These are phyloP conservation scores for Onchidella celtica DNA, from an alignment of 2,888 invertebrate genomes.

Conservation along the genomic window DNA sequence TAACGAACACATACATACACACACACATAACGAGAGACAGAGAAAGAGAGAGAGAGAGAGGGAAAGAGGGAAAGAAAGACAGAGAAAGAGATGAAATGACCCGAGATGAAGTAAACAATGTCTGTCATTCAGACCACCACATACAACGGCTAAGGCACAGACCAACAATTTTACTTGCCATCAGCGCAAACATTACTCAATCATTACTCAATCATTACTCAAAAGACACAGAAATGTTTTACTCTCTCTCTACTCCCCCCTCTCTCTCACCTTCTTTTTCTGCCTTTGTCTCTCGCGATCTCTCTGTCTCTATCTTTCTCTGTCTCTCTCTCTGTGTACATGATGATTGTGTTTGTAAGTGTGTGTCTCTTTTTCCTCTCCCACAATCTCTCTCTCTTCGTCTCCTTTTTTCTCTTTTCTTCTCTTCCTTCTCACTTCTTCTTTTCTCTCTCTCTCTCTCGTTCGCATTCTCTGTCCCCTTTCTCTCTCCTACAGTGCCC, in stretches of 20 bases:
- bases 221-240: not conserved
- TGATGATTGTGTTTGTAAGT: not conserved
- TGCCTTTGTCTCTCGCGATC: not conserved
- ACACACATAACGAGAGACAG: no score
- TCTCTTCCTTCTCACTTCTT: no score
- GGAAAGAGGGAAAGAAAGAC: no score
- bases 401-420: not conserved
- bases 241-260: not conserved
- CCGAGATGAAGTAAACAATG: no score
- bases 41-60: no score
- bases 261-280: not conserved
- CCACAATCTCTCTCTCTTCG: not conserved
- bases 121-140: no score
- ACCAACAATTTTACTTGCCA: no score
- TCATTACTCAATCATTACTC: no score
- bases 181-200: no score
- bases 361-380: not conserved
- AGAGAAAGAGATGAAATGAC: no score
- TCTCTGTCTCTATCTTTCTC: not conserved
- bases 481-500: not conserved
- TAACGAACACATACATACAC: no score
- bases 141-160: no score
- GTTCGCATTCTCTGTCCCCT: not conserved
- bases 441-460: conserved; percentile 2
- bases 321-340: not conserved